These are phyloP conservation scores for Crax fasciolata DNA, from an alignment of 2,797 vertebrate species.

Conservation along the genomic window DNA sequence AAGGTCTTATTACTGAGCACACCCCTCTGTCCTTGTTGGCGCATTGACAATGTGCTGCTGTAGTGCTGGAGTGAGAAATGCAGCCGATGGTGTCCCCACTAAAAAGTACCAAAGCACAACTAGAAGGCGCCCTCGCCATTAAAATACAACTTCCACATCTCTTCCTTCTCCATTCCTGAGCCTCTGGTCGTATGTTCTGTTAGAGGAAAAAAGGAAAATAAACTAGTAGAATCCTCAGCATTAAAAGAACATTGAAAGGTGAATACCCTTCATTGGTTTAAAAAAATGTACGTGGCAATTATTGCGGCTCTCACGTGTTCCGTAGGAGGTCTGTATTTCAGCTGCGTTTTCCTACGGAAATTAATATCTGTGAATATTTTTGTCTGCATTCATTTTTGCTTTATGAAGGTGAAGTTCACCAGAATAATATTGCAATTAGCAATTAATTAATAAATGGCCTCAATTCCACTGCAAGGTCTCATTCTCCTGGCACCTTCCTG, in stretches of 20 bases:
- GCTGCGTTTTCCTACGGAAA: neutral
- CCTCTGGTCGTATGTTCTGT: neutral
- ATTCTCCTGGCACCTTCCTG: neutral
- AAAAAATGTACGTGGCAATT: neutral
- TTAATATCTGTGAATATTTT: neutral
- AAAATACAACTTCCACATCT: neutral
- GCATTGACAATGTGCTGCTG: neutral
- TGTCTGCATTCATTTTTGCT: neutral
- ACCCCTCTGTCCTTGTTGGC: constrained; percentile 27
- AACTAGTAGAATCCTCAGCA: neutral
- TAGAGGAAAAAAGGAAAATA: neutral
- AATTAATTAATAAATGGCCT: neutral
- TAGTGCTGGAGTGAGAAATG: constrained; percentile 38
- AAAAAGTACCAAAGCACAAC: constrained; percentile 44
- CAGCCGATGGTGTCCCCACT: neutral
- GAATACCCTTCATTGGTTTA: neutral
- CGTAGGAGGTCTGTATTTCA: neutral
- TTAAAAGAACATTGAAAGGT: neutral
- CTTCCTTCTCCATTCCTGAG: neutral
- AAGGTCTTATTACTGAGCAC: neutral
- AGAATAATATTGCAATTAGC: neutral
- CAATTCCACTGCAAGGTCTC: neutral
- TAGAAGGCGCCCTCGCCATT: neutral
- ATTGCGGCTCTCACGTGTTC: neutral
- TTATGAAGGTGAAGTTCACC: neutral